Conservation (phyloP, 2,888 invertebrate species). For the Stegana nigrithorax region DNA sequence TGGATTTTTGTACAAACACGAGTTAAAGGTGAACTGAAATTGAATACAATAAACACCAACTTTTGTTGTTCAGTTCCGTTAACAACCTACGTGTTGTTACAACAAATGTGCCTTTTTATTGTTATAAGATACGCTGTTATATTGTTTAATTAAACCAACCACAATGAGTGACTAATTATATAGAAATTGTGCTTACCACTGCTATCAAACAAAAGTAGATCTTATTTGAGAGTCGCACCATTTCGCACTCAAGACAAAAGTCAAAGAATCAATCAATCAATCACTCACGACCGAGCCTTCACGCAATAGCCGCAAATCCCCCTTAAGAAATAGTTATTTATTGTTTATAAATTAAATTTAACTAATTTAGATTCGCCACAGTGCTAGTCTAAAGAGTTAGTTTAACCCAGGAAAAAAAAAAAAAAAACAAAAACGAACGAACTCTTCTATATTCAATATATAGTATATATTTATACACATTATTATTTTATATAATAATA, state of each 20-base stretch:
- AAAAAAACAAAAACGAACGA: constrained; percentile 43
- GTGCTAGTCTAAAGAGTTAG: too few species aligned
- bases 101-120: constrained; percentile 42
- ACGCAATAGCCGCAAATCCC: constrained; percentile 12
- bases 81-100: too few species aligned
- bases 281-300: neutral
- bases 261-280: too few species aligned
- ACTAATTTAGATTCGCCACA: too few species aligned
- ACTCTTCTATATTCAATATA: constrained; percentile 39
- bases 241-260: too few species aligned
- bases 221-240: too few species aligned
- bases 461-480: constrained; percentile 60
- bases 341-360: too few species aligned
- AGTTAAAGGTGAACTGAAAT: constrained; percentile 8
- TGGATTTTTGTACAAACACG: too few species aligned
- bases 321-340: constrained; percentile 37
- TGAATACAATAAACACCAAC: neutral
- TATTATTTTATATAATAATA: constrained; percentile 55
- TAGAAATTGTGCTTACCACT: neutral
- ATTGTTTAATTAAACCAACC: neutral
- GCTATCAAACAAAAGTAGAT: too few species aligned
- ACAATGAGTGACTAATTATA: neutral
- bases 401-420: constrained; percentile 42
- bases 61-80: too few species aligned
- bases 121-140: constrained; percentile 14